Conservation (phyloP, 2,113 vertebrate species). For the Clarias gariepinus region DNA sequence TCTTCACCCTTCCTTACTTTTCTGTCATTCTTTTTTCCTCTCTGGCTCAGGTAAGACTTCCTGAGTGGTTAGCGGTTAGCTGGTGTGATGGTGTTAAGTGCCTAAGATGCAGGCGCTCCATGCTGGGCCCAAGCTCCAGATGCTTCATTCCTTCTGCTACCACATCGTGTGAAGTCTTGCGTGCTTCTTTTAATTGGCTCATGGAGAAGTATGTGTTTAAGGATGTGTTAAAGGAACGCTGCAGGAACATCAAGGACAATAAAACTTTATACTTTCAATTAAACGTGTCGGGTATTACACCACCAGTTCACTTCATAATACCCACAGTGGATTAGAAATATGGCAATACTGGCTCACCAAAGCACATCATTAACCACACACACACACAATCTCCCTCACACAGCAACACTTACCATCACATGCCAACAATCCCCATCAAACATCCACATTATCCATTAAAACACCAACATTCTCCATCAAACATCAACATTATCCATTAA, state of each 20-base stretch:
- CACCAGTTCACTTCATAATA: neutral
- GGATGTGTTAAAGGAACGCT: conserved; percentile 39
- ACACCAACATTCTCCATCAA: neutral
- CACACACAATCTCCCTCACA: neutral
- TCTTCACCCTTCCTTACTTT: neutral
- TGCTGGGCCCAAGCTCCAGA: conserved; percentile 24
- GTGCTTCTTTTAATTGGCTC: conserved; percentile 50
- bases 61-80: conserved; percentile 14
- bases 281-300: neutral
- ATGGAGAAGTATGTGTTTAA: conserved; percentile 36
- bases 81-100: conserved; percentile 41
- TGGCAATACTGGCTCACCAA: neutral
- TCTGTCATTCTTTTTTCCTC: neutral
- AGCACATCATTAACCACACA: neutral
- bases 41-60: conserved; percentile 33
- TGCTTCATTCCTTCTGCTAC: conserved; percentile 39
- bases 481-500: neutral
- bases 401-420: neutral
- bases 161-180: conserved; percentile 47
- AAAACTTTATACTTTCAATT: conserved; percentile 9
- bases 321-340: neutral
- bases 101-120: neutral
- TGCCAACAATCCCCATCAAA: neutral
- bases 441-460: no score
- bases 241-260: conserved; percentile 16